Evolutionary conservation across 1,140 invertebrate species (phyloP), one percentile per base, ranked within the genome.

Genomic region (Bombus confusus): DNA sequence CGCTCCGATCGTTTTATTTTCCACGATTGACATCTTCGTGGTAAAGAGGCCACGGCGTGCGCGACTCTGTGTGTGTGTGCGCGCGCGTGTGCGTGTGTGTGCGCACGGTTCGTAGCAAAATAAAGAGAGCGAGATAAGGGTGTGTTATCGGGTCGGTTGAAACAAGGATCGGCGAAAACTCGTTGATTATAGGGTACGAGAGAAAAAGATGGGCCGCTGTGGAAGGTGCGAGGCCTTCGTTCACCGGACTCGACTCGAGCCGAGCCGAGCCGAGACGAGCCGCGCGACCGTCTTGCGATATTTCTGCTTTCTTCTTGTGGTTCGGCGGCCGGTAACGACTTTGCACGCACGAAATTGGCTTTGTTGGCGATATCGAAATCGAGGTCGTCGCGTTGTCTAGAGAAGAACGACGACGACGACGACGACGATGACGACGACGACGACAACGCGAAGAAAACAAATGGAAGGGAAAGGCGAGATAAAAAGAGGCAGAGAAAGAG

Each of bases 321-420:
- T 69, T 80, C 31, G 69, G 47, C 47, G 47, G 47, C 47, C 47
- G 47, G 47, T 22, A 52, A 52, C 47, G 18, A 52, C 47, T 22
- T 43, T 69, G 84, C 78, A 62, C 80, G 79, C 85, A 71, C 57
- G 69, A 82, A 86, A 86, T 86, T 71, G 80, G 71, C 85, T 86
- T 81, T 86, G 85, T 86, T 86, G 52, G 18, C 52, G 34, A 68
- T 43, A 71, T 34, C 47, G 72, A 76, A 71, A 82, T 76, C 85
- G 85, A 76, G 72, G 47, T 22, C 47, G 47, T 52, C 47, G 47
- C 47, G 47, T 52, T 52, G 72, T 31, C 85, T n/a, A 41, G 71
- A 43, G 64, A 66, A 18, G 64, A 85, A n/a, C 59, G 43, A 75
- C 76, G 72, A 43, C 47, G 39, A 34, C 37, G 15, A n/a, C n/a